A percentile compares a stretch with the other conserved stretches of the same genome.
Conservation (phyloP, 2,797 vertebrate species). For the Ptychadena robeensis region DNA sequence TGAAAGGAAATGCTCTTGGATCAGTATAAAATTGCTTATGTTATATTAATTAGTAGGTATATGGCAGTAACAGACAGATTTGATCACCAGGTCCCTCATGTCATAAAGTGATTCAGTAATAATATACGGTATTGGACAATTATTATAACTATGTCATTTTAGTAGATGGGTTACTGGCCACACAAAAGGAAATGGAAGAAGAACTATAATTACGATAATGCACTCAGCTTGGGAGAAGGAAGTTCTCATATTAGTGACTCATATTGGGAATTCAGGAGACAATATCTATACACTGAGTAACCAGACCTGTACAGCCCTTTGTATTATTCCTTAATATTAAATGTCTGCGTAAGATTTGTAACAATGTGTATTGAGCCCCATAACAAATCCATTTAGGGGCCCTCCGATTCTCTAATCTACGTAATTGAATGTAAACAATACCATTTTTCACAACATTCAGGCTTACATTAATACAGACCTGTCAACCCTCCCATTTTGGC, state of each 20-base stretch:
- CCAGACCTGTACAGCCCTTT: not conserved
- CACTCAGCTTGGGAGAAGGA: conserved; percentile 13
- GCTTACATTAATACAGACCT: no score
- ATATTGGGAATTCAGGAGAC: conserved; percentile 4
- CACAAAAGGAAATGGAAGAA: conserved; percentile 27
- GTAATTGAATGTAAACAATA: no score
- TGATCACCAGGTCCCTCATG: not conserved
- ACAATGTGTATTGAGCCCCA: not conserved
- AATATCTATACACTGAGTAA: not conserved
- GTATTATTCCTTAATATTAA: not conserved
- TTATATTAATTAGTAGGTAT: conserved; percentile 24
- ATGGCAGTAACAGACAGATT: conserved; percentile 1
- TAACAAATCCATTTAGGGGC: not conserved
- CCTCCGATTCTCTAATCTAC: not conserved
- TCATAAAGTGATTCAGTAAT: conserved; percentile 41
- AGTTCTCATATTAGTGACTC: conserved; percentile 27
- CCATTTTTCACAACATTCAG: no score
- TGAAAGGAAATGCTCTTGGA: not conserved
- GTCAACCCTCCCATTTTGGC: no score
- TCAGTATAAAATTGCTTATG: conserved; percentile 18
- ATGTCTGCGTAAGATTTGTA: not conserved
- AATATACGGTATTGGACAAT: conserved; percentile 23
- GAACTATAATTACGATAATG: conserved; percentile 15
- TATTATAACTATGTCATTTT: conserved; percentile 35
- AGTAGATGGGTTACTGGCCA: conserved; percentile 8